Base-by-base conservation (phyloP, 2,113 vertebrate genomes). In the Carettochelys insculpta region DNA sequence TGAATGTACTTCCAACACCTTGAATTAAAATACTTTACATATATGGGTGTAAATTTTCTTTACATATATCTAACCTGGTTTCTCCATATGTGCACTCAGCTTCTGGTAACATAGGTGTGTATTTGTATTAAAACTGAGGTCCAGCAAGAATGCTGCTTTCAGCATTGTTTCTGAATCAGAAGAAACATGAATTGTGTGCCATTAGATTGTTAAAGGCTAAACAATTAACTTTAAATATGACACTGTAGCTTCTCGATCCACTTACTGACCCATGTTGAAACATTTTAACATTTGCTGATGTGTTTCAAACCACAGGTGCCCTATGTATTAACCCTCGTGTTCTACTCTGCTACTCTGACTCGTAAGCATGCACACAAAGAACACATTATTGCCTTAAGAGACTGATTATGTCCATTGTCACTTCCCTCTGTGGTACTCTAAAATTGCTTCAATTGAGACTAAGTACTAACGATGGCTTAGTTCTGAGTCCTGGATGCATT, bases 391-490 rank as follows among this genome's bases (percentile, higher is more conserved):
- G 90, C 81, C 87, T 77, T 52, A 53, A 91, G 4, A 92, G 90
- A 75, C 92, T 92, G 92, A 97, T 97, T 97, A 94, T 84, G 87
- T 92, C 77, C 43, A 38, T 31, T 94, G 96, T 94, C 92, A 91
- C 68, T 83, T 95, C 90, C 92, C 84, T 90, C 92, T 61, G 3
- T 65, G 50, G 52, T 68, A 8, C 85, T 77, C 11, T 61, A 5
- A 95, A 95, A 95, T 92, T 95, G 95, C 96, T 95, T 95, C 94
- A 95, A 87, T 34, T 71, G 84, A 90, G 96, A 96, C 92, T 51
- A 77, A 86, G 92, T 92, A 95, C 52, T 76, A 50, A 78, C 85
- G 96, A 96, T 91, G 84, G 43, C 89, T 94, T 89, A 87, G 80
- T 82, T 83, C 11, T 0, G 0, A 53, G 27, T 5, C 77, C 9